Evolutionary conservation across 2,888 invertebrate genomes (phyloP), one percentile per base, ranked within the genome.

Genomic region (Trichopoda pennipes): DNA sequence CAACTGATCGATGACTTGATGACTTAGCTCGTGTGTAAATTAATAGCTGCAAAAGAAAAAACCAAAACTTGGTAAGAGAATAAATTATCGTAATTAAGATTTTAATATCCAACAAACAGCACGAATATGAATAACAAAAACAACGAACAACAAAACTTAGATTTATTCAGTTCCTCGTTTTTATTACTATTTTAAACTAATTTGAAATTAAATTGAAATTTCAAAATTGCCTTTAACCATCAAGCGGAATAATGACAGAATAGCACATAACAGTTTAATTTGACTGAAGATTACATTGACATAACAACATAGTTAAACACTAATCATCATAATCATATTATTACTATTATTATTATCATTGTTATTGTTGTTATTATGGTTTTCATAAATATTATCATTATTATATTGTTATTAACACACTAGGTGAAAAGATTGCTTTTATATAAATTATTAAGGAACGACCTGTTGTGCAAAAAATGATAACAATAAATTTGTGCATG

Each of bases 211-310:
- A 78, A 70, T 51, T 28, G 51, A 61, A 74, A 58, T 75, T 28
- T 47, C 66, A 63, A 79, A 87, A 89, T 88, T 88, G 88, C 87
- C 85, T 86, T 86, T 88, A 88, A 88, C 87, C 89, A 88, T 87
- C 88, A 87, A 88, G 88, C 89, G 88, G 88, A 89, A 89, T 89
- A 89, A 88, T 88, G 89, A 87, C 85, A 83, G 60, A 76, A 61
- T 61, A 63, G 73, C 82, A 82, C 49, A 72, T 60, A 82, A 72
- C 79, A 69, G 58, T 82, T 72, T 61, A 47, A 72, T 76, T 53
- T 49, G 38, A 19, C 49, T 73, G 53, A 73, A 68, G 38, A 23
- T 42, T 73, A 53, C 68, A 68, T 69, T 86, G 85, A 86, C 86
- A 86, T 82, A 76, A 84, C 75, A 61, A 32, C 60, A 14, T n/a